Conservation (phyloP, 1,140 invertebrate species). For the Stegodyphus dumicola region DNA sequence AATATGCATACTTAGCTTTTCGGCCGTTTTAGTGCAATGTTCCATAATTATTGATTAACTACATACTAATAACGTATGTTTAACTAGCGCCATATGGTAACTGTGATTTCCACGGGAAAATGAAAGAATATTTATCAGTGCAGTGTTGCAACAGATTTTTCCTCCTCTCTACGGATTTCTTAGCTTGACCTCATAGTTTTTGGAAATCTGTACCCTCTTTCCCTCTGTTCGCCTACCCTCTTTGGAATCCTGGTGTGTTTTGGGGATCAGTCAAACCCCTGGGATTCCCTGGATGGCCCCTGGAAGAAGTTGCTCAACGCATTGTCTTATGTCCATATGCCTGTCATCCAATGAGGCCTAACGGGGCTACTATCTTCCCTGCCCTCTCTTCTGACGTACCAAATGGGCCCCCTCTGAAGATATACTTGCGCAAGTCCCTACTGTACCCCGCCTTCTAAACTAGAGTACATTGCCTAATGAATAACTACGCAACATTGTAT, state of each 20-base stretch:
- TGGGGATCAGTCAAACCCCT: background rate
- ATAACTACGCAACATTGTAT: no score
- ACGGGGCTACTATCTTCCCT: background rate
- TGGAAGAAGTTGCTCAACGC: background rate
- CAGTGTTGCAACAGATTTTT: no score
- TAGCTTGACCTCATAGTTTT: slow-evolving; percentile 23
- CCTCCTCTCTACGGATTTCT: no score
- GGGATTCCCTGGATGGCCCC: background rate
- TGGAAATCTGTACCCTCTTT: background rate
- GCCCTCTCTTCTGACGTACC: background rate
- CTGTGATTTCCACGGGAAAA: no score
- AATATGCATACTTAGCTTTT: no score
- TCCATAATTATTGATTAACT: no score
- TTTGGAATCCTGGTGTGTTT: background rate
- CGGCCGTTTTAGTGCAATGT: no score
- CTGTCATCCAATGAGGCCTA: slow-evolving; percentile 28
- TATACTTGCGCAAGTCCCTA: background rate
- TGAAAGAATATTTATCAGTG: no score
- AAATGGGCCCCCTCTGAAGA: background rate
- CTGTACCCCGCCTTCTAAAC: background rate
- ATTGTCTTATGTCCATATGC: slow-evolving; percentile 25
- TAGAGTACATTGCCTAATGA: slow-evolving; percentile 6
- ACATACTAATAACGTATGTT: no score
- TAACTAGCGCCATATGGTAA: no score
- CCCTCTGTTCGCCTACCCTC: slow-evolving; percentile 17